Evolutionary conservation across 2,797 vertebrate species (phyloP), one percentile per base, ranked within the genome.

Genomic region (Potorous gilbertii): DNA sequence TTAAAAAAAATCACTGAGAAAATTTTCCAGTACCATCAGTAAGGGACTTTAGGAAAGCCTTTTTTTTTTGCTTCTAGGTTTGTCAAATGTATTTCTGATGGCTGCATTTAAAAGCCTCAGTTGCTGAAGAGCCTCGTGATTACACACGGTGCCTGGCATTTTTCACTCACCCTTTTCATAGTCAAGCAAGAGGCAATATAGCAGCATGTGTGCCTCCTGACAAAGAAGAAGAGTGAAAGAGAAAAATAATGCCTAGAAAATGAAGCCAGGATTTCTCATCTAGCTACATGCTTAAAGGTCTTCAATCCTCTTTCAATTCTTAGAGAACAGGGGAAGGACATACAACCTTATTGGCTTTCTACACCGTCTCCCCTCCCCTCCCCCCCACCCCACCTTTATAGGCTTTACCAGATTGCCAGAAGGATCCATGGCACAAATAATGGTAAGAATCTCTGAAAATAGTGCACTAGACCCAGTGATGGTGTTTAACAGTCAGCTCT

Each of bases 131-230:
- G 29, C 66, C 92, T 13, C 31, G 11, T 40, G 66, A 16, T 56
- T 56, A 90, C 91, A 55, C 28, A 55, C 1, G 59, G 55, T 52
- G 18, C 29, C 55, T 55, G 90, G 90, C 54, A 34, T 28, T n/a
- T 57, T 89, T 50, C 59, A 91, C 95, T 94, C 28, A 54, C 89
- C 54, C 66, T 95, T 94, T 96, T 5, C 28, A 55, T 55, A 87
- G 74, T 27, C 21, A 0, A 21, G 52, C 34, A 90, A 55, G 13
- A 90, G 29, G 90, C 29, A 90, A 89, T 56, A 50, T 40, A 50
- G 95, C 91, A 93, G 92, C 34, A 3, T 87, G 55, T 94, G 90
- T n/a, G 66, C 55, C 57, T 54, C 11, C 2, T 28, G 92, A 92
- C 91, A 56, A 34, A 81, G n/a, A 29, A 57, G 62, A 1, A 21